These are phyloP conservation scores for Hippolais icterina DNA, from an alignment of 2,113 vertebrate species.

Conservation along the genomic window DNA sequence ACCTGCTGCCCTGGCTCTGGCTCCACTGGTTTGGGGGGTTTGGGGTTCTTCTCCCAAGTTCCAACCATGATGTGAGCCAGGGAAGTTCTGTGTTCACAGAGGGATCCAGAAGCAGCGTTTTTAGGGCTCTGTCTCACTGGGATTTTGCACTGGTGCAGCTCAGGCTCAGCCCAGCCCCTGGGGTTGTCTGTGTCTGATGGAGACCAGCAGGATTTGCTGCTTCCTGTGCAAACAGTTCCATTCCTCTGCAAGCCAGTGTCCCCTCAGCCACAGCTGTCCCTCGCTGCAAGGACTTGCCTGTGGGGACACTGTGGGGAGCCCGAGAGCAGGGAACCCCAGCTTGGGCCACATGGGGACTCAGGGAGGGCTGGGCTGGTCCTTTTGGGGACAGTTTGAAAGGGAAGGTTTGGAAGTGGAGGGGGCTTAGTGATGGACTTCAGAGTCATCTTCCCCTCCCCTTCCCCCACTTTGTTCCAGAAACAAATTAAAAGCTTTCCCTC, in stretches of 20 bases:
- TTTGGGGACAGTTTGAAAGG: background rate
- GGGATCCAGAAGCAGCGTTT: background rate
- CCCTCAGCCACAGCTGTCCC: background rate
- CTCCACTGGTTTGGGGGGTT: background rate
- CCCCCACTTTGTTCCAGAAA: background rate
- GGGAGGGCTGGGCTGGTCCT: background rate
- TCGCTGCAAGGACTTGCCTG: background rate
- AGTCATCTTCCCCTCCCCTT: background rate
- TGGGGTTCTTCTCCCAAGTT: no score
- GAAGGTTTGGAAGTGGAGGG: background rate
- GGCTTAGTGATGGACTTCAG: background rate
- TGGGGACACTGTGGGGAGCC: accelerated
- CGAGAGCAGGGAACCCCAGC: background rate
- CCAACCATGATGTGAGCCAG: accelerated
- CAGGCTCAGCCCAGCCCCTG: background rate
- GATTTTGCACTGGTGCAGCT: background rate
- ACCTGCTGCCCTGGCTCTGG: background rate
- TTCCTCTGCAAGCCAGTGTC: background rate
- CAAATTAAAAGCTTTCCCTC: conserved; percentile 37
- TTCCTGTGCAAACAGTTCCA: background rate
- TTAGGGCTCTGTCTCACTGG: background rate
- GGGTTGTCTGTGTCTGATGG: background rate
- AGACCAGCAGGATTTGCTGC: background rate
- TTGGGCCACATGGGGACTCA: accelerated
- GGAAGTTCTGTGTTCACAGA: accelerated